Evolutionary conservation across 2,113 vertebrate genomes (phyloP).

Genomic region (Gopherus evgoodei): DNA sequence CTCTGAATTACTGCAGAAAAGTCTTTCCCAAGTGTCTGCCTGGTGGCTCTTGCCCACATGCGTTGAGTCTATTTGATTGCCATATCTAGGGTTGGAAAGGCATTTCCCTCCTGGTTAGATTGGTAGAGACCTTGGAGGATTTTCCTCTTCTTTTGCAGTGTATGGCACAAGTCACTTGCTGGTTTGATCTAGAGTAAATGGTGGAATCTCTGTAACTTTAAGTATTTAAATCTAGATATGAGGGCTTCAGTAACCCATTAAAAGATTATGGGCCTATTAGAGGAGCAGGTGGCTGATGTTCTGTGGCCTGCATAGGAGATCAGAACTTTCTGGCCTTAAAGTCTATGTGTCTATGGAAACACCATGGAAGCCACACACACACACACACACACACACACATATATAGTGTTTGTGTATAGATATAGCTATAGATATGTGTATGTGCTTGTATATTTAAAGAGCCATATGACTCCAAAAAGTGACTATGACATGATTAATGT

Average conservation of each 20-base stretch:
- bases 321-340: not conserved
- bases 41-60: not conserved
- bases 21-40: not conserved
- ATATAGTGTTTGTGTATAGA: too few relatives aligned
- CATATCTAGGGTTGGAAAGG: not conserved
- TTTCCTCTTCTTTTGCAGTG: not conserved
- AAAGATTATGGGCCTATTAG: too few relatives aligned
- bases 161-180: not conserved
- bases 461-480: too few relatives aligned
- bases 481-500: not conserved
- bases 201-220: not conserved
- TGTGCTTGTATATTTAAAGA: too few relatives aligned
- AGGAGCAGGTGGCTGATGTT: not conserved
- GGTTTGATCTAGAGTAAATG: not conserved
- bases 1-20: not conserved
- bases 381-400: too few relatives aligned
- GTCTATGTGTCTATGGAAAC: not conserved
- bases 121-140: not conserved
- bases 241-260: not conserved
- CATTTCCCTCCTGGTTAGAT: not conserved
- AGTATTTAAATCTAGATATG: not conserved
- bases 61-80: too few relatives aligned
- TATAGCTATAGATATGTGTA: too few relatives aligned
- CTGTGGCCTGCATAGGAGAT: not conserved
- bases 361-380: not conserved